Base-by-base conservation (phyloP, 2,888 invertebrate species). In the Epinotia ramella region DNA sequence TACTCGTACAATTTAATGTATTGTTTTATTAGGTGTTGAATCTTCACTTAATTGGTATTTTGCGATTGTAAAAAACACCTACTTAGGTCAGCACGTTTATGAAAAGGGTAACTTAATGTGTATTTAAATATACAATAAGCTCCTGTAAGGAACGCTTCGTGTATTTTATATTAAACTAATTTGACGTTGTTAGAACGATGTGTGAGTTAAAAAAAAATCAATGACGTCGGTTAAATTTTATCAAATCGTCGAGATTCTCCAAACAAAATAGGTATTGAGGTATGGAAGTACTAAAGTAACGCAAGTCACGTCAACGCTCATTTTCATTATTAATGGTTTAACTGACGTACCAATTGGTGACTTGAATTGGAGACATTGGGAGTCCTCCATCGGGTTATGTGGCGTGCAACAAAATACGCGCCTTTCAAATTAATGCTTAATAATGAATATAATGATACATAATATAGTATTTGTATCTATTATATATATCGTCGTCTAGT, bases 1-100 rank as follows among this genome's bases (percentile, higher is more conserved):
- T n/a, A n/a, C n/a, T n/a, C n/a, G n/a, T n/a, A n/a, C n/a, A n/a
- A n/a, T n/a, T n/a, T n/a, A n/a, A n/a, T n/a, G n/a, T n/a, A n/a
- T n/a, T n/a, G n/a, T n/a, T n/a, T n/a, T n/a, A n/a, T n/a, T n/a
- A n/a, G n/a, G n/a, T n/a, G n/a, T n/a, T n/a, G n/a, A n/a, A n/a
- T n/a, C 44, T 73, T 73, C 62, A 73, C 24, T 73, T 67, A 73
- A 62, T 67, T 73, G 18, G 11, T 56, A 11, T 73, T 73, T 73
- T 62, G 67, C 44, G 60, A 62, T 65, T 13, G 18, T 28, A 24
- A 24, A 57, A 57, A 66, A 16, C 13, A 11, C 9, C 9, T 20
- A 18, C 20, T 20, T 20, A 67, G 12, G 57, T 68, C 13, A 6
- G 56, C 13, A 6, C 20, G 40, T 59, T 59, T n/a, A 24, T 59